phyloP scores from a whole-genome alignment of 2,113 vertebrate genomes.

The Gymnobelideus leadbeateri region DNA sequence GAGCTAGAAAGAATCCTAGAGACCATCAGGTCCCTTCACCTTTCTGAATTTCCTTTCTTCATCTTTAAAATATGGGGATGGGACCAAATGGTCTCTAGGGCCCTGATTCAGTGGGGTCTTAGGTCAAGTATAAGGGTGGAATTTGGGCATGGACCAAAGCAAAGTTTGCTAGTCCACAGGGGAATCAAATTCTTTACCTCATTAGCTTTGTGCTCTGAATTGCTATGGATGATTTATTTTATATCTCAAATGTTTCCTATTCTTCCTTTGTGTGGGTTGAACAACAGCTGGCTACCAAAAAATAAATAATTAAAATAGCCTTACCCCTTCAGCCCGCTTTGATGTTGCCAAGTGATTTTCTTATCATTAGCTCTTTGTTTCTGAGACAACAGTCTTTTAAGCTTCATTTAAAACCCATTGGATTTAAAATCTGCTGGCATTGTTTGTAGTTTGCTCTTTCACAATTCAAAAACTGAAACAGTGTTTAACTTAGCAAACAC shows the following conservation, averaged over 20 bases:
- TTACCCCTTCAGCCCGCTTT: not conserved
- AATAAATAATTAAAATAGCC: not conserved
- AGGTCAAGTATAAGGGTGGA: not conserved
- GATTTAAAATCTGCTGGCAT: not conserved
- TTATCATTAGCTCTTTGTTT: not conserved
- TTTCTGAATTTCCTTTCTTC: not conserved
- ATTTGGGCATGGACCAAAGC: not conserved
- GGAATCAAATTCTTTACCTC: not conserved
- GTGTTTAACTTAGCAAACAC: conserved; percentile 31
- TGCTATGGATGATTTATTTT: not conserved
- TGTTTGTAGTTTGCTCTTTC: conserved; percentile 10
- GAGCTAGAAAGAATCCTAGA: not conserved
- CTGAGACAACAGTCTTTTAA: conserved; percentile 25
- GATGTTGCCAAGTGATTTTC: not conserved
- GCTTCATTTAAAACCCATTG: not conserved
- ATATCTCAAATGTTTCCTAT: conserved; percentile 23
- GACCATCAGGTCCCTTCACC: not conserved
- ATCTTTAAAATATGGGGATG: not conserved
- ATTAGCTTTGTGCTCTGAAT: not conserved
- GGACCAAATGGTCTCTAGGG: not conserved
- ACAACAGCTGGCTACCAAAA: not conserved
- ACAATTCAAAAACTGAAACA: not conserved
- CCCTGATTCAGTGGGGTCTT: not conserved
- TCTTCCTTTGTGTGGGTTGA: not conserved
- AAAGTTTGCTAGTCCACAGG: not conserved